phyloP scores from a whole-genome alignment of 2,113 vertebrate genomes.

The Aspiorhynchus laticeps region DNA sequence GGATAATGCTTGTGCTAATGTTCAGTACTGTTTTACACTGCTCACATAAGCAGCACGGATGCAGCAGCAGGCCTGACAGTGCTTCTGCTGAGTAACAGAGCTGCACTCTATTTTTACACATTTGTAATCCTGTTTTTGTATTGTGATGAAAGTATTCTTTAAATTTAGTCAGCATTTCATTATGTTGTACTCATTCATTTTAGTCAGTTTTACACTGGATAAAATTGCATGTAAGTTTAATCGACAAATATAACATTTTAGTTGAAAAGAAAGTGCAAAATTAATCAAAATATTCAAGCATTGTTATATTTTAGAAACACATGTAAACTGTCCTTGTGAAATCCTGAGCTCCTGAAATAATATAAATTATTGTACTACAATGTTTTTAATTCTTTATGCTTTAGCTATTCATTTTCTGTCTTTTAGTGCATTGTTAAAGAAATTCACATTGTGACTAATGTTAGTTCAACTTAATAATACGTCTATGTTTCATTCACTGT shows the following conservation, averaged over 20 bases:
- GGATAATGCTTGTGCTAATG: conserved; percentile 23
- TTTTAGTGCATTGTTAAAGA: neutral
- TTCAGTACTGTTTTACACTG: conserved; percentile 1
- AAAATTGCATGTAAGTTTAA: neutral
- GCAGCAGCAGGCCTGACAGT: neutral
- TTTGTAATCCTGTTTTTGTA: neutral
- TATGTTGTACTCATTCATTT: neutral
- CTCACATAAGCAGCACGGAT: neutral
- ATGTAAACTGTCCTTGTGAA: neutral
- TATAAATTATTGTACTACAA: neutral
- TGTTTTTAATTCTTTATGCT: neutral
- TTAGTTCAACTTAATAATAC: no score
- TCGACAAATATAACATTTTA: neutral
- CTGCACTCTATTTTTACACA: no score
- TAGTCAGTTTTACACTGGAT: neutral
- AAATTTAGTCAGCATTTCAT: neutral
- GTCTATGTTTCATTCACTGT: no score
- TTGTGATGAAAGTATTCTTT: neutral
- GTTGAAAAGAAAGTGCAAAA: neutral
- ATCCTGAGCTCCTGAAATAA: neutral
- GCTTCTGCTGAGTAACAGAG: neutral
- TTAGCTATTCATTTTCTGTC: neutral
- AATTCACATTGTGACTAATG: no score
- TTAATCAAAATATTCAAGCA: neutral
- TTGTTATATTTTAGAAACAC: neutral